Conservation (phyloP, 2,888 invertebrate species). For the Noctua fimbriata region DNA sequence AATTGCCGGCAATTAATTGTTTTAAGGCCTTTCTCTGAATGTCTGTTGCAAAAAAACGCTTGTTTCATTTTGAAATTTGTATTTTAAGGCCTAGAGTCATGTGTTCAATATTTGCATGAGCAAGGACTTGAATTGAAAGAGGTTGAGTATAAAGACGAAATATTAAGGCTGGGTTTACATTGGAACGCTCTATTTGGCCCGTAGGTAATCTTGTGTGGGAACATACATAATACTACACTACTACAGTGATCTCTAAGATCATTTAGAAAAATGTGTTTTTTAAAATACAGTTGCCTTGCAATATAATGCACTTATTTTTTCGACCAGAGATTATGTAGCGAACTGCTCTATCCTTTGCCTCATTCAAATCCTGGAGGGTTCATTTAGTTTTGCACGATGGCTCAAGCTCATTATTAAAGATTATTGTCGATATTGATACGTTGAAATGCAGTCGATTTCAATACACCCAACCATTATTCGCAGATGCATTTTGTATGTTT, state of each 20-base stretch:
- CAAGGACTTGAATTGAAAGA: background rate
- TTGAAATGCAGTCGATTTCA: background rate
- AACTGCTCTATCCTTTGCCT: background rate
- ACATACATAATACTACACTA: background rate
- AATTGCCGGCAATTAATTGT: slow-evolving; percentile 44
- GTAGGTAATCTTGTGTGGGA: background rate
- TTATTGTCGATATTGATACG: slow-evolving; percentile 1
- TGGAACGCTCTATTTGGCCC: background rate
- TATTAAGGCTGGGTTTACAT: background rate
- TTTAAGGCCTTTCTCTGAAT: slow-evolving; percentile 22
- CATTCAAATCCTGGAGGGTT: background rate
- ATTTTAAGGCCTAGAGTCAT: background rate
- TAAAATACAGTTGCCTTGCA: background rate
- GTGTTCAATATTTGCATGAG: background rate
- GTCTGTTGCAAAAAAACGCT: background rate
- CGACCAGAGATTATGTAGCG: background rate
- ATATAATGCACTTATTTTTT: background rate
- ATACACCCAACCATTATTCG: slow-evolving; percentile 2
- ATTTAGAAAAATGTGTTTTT: background rate
- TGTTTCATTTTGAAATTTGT: slow-evolving; percentile 20
- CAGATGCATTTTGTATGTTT: background rate
- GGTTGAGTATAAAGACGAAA: background rate
- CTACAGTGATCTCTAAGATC: background rate
- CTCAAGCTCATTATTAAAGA: no score
- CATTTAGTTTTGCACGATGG: background rate